phyloP scores from a whole-genome alignment of 2,888 invertebrate species.

The Leucoptera coffeella region DNA sequence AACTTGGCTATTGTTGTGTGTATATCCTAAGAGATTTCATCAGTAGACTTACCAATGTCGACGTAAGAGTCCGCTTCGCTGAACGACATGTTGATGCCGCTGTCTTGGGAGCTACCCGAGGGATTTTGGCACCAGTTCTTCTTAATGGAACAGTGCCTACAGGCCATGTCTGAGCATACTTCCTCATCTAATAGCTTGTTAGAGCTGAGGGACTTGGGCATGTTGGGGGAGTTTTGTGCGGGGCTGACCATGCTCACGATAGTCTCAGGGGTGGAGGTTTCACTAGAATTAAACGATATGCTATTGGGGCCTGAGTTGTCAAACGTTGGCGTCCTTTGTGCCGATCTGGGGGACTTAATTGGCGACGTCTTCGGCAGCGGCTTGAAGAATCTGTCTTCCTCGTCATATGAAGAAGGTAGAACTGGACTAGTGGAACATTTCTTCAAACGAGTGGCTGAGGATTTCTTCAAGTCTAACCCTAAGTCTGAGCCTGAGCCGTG shows the following conservation, averaged over 20 bases:
- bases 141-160: conserved; percentile 43
- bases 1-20: too few species aligned
- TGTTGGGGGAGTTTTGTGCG: conserved; percentile 23
- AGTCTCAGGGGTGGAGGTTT: conserved; percentile 46
- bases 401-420: conserved; percentile 27
- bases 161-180: conserved; percentile 32
- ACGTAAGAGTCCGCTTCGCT: conserved; percentile 60
- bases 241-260: conserved; percentile 40
- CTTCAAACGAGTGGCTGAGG: conserved; percentile 19
- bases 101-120: conserved; percentile 70
- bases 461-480: conserved; percentile 24
- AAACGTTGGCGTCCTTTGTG: conserved; percentile 34
- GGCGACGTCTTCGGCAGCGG: conserved; percentile 14
- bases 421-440: conserved; percentile 46
- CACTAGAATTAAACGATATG: conserved; percentile 46
- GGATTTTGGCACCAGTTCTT: conserved; percentile 61
- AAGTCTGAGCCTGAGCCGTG: conserved; percentile 38
- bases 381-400: conserved; percentile 19
- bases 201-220: conserved; percentile 50
- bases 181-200: conserved; percentile 58
- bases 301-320: conserved; percentile 38
- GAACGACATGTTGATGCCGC: conserved; percentile 70
- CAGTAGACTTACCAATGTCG: conserved; percentile 30
- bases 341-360: conserved; percentile 32
- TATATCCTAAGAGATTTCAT: too few species aligned